Base-by-base conservation (phyloP, 2,797 vertebrate species). In the Tapera naevia region DNA sequence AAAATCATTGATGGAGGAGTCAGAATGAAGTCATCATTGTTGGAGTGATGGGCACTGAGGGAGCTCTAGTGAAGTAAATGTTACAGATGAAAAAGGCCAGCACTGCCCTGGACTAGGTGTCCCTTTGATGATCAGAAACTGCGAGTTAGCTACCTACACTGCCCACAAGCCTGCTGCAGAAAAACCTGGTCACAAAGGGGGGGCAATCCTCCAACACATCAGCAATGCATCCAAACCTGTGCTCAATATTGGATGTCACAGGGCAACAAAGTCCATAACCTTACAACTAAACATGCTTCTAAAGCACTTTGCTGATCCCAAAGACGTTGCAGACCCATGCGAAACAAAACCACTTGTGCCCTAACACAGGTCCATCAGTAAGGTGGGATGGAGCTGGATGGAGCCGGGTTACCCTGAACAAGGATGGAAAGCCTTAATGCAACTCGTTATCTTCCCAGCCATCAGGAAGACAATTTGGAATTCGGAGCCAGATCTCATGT, bases 191-290 rank as follows among this genome's bases (percentile, higher is more conserved):
- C 64, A 45, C n/a, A 43, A 82, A 51, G 22, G 33, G 11, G 83
- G 61, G 5, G 22, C 46, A 46, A 13, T 17, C 23, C 33, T 35
- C 37, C 23, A 33, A 21, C 25, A 27, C 30, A 23, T 25, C 16
- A 79, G 17, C 54, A 56, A 57, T 10, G 6, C 30, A 12, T 32
- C 66, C 61, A 86, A 41, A 57, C 11, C 5, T 4, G 17, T 18
- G 32, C 16, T 13, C 11, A 14, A 1, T 39, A 11, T 7, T 71
- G 33, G 24, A 19, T 41, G 11, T 17, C 41, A 35, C 0, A 2
- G 3, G 24, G 10, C 33, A 61, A 15, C 22, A 65, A 17, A 0
- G 0, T 21, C 22, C 4, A 1, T 48, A 25, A 41, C 5, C 6
- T 69, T 72, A 37, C 21, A 61, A 17, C 35, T 19, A 54, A 60